Base-by-base conservation (phyloP, 1,140 invertebrate species). In the Galleria mellonella region DNA sequence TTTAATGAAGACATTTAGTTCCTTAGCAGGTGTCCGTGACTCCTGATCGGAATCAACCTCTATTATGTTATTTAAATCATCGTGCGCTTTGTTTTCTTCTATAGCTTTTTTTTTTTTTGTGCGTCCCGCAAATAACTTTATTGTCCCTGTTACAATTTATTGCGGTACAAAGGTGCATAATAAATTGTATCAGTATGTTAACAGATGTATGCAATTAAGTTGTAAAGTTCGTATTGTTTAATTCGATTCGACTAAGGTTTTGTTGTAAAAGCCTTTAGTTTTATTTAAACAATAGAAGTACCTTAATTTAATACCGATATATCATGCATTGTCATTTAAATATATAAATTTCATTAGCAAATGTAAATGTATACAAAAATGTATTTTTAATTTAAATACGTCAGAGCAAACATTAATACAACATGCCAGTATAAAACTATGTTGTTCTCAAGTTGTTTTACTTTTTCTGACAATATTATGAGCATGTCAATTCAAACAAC, bases 191-290 rank as follows among this genome's bases (percentile, higher is more conserved):
- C 72, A 60, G 52, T 57, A 65, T 40, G 44, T 71, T 75, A 84
- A 84, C 81, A 84, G 71, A 84, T 84, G 81, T 84, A 73, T 40
- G 76, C 70, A 77, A 84, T 84, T 84, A 81, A 77, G 70, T 71
- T 70, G 75, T 83, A 69, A 76, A 84, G 64, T 75, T 79, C 51
- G 55, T 58, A 73, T 61, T 58, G 64, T 68, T 72, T 60, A 44
- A 49, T 59, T 54, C 48, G 55, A 54, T 58, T 43, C 37, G 44
- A 36, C 35, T 45, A 41, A 40, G 54, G 43, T 48, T 52, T 55
- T 53, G 40, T 48, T 55, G 56, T 62, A 58, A 68, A 68, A 43
- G 55, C 47, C 47, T 68, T 73, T 67, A 63, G 69, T 71, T 70
- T 55, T 42, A 10, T 55, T 45, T 64, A 65, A 70, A 76, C 63